phyloP scores from a whole-genome alignment of 2,797 vertebrate species.

The Molossus alvarezi region DNA sequence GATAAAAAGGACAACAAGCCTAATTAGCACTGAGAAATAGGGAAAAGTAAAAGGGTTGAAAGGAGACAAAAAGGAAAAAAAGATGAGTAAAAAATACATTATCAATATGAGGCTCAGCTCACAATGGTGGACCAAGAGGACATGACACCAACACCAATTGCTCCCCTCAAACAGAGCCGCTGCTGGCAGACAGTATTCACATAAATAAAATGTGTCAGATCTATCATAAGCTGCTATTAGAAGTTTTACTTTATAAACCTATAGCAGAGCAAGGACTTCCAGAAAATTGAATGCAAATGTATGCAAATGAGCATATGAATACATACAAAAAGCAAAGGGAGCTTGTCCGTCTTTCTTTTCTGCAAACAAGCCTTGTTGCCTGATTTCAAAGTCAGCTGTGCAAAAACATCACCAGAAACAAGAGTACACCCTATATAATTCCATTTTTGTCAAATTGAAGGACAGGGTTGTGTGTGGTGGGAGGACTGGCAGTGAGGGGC shows the following conservation, averaged over 20 bases:
- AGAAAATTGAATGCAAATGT: background rate
- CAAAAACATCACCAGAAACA: slow-evolving; percentile 29
- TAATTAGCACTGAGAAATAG: background rate
- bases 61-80: slow-evolving; percentile 50
- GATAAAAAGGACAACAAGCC: slow-evolving; percentile 45
- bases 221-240: slow-evolving; percentile 50
- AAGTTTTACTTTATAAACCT: slow-evolving; percentile 63
- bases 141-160: background rate
- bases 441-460: slow-evolving; percentile 35
- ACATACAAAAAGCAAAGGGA: slow-evolving; percentile 62
- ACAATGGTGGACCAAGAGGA: background rate
- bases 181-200: background rate
- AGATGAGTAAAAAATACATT: slow-evolving; percentile 9
- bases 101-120: slow-evolving; percentile 33
- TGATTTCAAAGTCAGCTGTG: slow-evolving; percentile 67
- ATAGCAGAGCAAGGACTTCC: slow-evolving; percentile 63
- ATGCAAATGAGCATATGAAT: slow-evolving; percentile 72
- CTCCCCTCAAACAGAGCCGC: background rate
- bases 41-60: slow-evolving; percentile 10
- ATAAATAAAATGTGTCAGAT: background rate
- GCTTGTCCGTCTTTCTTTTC: slow-evolving; percentile 52
- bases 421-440: background rate
- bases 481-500: background rate
- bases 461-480: background rate
- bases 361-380: slow-evolving; percentile 39